Evolutionary conservation across 2,113 vertebrate species (phyloP).

Genomic region (Regulus satrapa): DNA sequence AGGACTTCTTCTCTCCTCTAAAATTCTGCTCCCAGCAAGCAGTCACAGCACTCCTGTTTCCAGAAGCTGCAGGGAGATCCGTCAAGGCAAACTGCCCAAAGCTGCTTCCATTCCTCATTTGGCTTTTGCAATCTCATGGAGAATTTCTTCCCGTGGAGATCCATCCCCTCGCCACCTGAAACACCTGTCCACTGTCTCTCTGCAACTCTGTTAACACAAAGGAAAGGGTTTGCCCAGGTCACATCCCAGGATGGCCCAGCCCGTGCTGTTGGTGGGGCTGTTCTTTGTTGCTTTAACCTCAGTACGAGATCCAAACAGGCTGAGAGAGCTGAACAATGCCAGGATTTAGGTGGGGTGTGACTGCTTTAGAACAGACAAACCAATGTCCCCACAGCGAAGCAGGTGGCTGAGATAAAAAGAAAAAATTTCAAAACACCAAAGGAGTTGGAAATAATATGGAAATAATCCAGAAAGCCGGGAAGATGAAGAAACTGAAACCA

Average conservation of each 20-base stretch:
- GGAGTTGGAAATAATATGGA: neutral
- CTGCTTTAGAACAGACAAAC: neutral
- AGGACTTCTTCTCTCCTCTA: neutral
- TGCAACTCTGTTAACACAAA: neutral
- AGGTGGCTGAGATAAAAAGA: neutral
- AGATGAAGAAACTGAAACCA: neutral
- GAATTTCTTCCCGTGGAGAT: too few species aligned
- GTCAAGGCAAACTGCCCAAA: neutral
- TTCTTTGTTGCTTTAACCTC: neutral
- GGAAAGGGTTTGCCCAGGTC: too few species aligned
- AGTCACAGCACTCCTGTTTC: neutral
- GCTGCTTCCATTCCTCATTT: neutral
- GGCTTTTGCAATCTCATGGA: neutral
- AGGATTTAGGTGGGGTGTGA: neutral
- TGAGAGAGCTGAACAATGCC: neutral
- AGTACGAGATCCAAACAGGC: accelerated
- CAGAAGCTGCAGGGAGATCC: neutral
- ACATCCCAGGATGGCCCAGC: too few species aligned
- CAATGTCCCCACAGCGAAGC: neutral
- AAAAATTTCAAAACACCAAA: neutral
- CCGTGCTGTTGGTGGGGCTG: neutral
- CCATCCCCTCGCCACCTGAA: neutral
- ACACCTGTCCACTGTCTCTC: neutral
- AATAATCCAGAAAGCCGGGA: neutral
- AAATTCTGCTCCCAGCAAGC: neutral